Evolutionary conservation across 2,888 invertebrate genomes (phyloP), one percentile per base, ranked within the genome.

Genomic region (Orthosia cruda): DNA sequence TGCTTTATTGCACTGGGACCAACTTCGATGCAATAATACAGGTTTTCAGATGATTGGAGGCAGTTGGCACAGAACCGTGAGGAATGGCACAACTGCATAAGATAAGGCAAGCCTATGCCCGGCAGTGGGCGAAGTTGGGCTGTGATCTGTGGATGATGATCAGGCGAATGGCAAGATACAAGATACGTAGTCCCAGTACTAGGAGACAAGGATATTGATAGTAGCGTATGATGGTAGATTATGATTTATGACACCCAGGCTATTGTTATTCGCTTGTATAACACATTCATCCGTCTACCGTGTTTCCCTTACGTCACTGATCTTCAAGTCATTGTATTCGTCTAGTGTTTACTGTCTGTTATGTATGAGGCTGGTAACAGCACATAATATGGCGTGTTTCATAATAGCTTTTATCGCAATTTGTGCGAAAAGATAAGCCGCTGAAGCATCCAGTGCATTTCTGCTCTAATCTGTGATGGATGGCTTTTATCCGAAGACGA

Each of bases 361-460:
- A 40, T 26, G 55, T 23, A 32, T 40, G 26, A 50, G 26, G 47
- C 32, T 64, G 4, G 72, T 54, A 73, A 32, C 23, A 78, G 50
- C n/a, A 52, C 13, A 26, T 59, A n/a, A 49, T 32, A 58, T 68
- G 50, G 62, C 57, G 26, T 69, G 50, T 70, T 67, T 50, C 54
- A 55, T 71, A 61, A 63, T 49, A 65, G 23, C 63, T 59, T 58
- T 32, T 69, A 65, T 63, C 23, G 58, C 62, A 80, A 71, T 77
- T 77, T 73, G 67, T 64, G 58, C 50, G 64, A 65, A 71, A 65
- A 73, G 82, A 81, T 81, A 77, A 77, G 70, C 23, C 23, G n/a
- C 40, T 71, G 20, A 23, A 26, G 61, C 63, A 72, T 66, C 58
- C n/a, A 52, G 23, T 65, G 66, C 57, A 54, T 47, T 81, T 73